These are phyloP conservation scores for Rutpela maculata DNA, from an alignment of 2,888 invertebrate genomes.

Conservation along the genomic window DNA sequence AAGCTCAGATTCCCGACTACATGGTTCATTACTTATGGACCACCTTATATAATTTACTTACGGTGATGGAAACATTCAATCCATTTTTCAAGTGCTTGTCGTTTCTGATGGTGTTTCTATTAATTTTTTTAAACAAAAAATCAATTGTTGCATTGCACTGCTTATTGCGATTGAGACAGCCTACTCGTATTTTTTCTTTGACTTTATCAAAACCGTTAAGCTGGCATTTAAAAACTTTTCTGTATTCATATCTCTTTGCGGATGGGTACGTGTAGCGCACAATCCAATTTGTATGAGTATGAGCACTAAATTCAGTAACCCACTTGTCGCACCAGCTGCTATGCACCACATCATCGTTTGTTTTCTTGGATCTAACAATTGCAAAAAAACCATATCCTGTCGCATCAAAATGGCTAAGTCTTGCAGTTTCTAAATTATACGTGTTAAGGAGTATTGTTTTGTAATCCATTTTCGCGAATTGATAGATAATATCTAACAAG, in stretches of 20 bases:
- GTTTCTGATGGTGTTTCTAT: conserved; percentile 9
- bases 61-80: not conserved
- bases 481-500: not conserved
- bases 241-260: conserved; percentile 18
- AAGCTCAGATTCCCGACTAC: no score
- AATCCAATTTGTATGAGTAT: conserved; percentile 36
- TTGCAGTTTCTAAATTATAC: not conserved
- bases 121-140: conserved; percentile 7
- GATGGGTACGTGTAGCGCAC: conserved; percentile 18
- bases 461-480: not conserved
- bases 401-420: not conserved
- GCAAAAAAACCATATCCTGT: not conserved
- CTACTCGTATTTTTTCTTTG: conserved; percentile 23
- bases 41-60: no score
- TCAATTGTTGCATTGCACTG: not conserved
- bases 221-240: conserved; percentile 36
- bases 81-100: conserved; percentile 5
- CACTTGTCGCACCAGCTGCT: conserved; percentile 21
- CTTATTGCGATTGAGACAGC: not conserved
- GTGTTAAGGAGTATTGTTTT: not conserved
- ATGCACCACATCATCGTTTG: not conserved
- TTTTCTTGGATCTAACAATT: not conserved
- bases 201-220: conserved; percentile 37
- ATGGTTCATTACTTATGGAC: no score
- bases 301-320: conserved; percentile 22